Evolutionary conservation across 1,140 invertebrate genomes (phyloP), one percentile per base, ranked within the genome.

Genomic region (Plutomurus gul): DNA sequence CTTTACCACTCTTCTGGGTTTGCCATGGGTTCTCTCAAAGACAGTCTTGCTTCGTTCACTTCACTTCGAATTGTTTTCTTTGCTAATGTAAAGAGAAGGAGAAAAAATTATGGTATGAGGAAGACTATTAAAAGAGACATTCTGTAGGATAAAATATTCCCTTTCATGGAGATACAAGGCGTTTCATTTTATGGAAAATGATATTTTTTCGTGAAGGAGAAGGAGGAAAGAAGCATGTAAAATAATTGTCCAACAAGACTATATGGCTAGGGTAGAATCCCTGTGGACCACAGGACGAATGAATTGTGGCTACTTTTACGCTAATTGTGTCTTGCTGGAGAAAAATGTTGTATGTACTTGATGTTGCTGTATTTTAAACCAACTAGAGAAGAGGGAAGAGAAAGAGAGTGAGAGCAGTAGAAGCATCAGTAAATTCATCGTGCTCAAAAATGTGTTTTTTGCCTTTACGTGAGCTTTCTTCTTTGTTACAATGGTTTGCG

Each of bases 241-340:
- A 78, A 78, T 78, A 78, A 78, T 78, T 78, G 76, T 78, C 65
- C 37, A 73, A 47, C 36, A 65, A 76, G 20, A 37, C 49, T 22
- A 22, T 51, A 76, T 47, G 49, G 70, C 33, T 39, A 46, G 76
- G 76, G 76, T 49, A 27, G 77, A 80, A 71, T 80, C 78, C 78
- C 73, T 51, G 20, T 65, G 73, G 78, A 80, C 78, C 39, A 16
- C 18, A 51, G 16, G 36, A 37, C 20, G 60, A 43, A 80, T 80
- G 78, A 80, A 76, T 80, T 80, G 78, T 80, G 78, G 74, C 73
- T 60, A 76, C 74, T 80, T 79, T 76, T 80, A 80, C 51, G 46
- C 78, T 80, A 80, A 80, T 80, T 80, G 78, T 80, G 60, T 43
- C 77, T 78, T 39, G 13, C 49, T 74, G n/a, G 33, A 60, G 36